A percentile compares a stretch with the other conserved stretches of the same genome.
These are phyloP conservation scores for Pandemis corylana DNA, from an alignment of 2,888 invertebrate species.

Conservation along the genomic window DNA sequence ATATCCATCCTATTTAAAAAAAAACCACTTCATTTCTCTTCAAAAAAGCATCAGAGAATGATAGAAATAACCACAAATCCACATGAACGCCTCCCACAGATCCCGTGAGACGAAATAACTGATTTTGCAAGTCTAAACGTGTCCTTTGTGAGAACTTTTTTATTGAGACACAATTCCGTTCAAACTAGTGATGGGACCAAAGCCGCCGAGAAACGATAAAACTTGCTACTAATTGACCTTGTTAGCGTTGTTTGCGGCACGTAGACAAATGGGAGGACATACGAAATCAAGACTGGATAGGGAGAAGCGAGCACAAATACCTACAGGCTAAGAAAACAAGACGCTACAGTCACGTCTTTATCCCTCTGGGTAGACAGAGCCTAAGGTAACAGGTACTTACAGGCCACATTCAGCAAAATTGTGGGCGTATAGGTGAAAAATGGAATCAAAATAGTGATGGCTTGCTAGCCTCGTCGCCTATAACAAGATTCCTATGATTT, in stretches of 20 bases:
- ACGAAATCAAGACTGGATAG: background rate
- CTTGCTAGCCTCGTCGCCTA: no score
- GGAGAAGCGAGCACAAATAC: no score
- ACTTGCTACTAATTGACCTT: conserved; percentile 9
- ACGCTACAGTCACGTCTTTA: no score
- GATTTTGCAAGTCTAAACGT: conserved; percentile 34
- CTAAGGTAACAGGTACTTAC: no score
- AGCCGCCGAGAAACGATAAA: background rate
- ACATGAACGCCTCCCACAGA: background rate
- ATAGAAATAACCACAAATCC: background rate
- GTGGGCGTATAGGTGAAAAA: no score
- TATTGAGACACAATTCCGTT: conserved; percentile 8
- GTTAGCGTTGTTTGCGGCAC: background rate
- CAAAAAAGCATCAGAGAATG: background rate
- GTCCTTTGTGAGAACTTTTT: conserved; percentile 33
- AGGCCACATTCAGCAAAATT: no score
- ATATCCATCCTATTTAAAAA: no score
- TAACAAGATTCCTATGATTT: no score
- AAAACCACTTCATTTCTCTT: background rate
- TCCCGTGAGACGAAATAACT: background rate
- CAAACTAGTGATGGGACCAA: background rate
- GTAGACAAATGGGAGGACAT: background rate
- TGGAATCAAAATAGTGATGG: no score
- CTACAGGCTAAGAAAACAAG: no score
- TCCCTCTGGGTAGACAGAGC: no score